A percentile compares a stretch with the other conserved stretches of the same genome.
Evolutionary conservation across 2,113 vertebrate genomes (phyloP).

Genomic region (Spermophilus dauricus): DNA sequence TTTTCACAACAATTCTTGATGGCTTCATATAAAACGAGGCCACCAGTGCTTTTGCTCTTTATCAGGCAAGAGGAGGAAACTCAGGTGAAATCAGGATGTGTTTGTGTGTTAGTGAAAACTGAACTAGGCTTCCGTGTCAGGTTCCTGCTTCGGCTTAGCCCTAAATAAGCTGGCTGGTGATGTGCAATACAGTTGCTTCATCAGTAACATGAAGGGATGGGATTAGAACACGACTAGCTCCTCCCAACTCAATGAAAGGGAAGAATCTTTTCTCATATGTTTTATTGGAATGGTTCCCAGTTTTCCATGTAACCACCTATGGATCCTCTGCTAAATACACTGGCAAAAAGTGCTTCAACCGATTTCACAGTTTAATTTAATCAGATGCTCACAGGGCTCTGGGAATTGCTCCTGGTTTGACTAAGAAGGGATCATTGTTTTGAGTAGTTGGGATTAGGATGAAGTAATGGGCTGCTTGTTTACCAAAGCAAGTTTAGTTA

Average conservation of each 20-base stretch:
- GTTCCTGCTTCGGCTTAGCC: neutral
- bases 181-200: neutral
- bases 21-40: conserved; percentile 10
- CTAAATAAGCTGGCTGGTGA: neutral
- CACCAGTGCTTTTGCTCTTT: neutral
- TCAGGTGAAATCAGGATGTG: conserved; percentile 17
- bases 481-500: neutral
- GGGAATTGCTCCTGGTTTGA: conserved; percentile 10
- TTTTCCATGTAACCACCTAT: neutral
- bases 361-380: neutral
- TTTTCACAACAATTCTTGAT: conserved; percentile 39
- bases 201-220: neutral
- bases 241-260: neutral
- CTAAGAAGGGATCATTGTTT: neutral
- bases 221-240: neutral
- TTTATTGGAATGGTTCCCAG: neutral
- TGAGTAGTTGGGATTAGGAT: neutral
- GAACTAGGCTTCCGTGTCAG: neutral
- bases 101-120: neutral
- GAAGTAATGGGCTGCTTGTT: neutral
- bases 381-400: neutral
- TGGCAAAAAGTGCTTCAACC: neutral
- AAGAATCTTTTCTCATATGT: neutral
- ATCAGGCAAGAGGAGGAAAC: neutral
- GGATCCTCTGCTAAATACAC: too few species aligned